Evolutionary conservation across 2,113 vertebrate species (phyloP).

Genomic region (Psophia crepitans): DNA sequence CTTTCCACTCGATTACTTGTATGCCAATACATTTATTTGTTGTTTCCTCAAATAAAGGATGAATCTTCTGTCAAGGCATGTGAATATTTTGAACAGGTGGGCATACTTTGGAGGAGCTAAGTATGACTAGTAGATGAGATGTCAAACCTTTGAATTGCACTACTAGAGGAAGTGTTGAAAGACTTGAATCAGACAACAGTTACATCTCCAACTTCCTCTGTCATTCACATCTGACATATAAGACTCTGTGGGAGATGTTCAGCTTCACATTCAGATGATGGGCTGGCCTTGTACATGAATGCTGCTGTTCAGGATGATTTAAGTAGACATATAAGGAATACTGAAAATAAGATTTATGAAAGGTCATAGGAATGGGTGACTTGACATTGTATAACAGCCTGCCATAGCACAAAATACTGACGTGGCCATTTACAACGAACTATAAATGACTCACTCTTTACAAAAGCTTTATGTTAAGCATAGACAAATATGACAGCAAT

Average conservation of each 20-base stretch:
- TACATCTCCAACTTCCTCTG: neutral
- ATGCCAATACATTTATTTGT: neutral
- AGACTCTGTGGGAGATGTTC: neutral
- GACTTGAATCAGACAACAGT: neutral
- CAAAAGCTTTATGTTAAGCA: neutral
- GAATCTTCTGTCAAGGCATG: neutral
- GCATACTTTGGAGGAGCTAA: neutral
- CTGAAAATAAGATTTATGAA: neutral
- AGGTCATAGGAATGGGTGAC: neutral
- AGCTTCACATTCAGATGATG: neutral
- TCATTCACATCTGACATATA: neutral
- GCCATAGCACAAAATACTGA: neutral
- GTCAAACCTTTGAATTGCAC: neutral
- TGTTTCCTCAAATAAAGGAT: neutral
- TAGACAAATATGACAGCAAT: neutral
- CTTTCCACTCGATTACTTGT: neutral
- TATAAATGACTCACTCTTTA: neutral
- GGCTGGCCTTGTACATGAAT: neutral
- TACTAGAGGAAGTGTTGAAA: neutral
- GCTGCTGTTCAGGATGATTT: neutral
- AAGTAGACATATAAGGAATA: neutral
- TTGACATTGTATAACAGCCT: neutral
- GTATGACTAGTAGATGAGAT: neutral
- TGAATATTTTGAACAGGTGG: neutral
- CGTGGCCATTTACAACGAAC: neutral